A percentile compares a stretch with the other conserved stretches of the same genome.
Conservation (phyloP, 2,888 invertebrate genomes). For the Alsophila aescularia region DNA sequence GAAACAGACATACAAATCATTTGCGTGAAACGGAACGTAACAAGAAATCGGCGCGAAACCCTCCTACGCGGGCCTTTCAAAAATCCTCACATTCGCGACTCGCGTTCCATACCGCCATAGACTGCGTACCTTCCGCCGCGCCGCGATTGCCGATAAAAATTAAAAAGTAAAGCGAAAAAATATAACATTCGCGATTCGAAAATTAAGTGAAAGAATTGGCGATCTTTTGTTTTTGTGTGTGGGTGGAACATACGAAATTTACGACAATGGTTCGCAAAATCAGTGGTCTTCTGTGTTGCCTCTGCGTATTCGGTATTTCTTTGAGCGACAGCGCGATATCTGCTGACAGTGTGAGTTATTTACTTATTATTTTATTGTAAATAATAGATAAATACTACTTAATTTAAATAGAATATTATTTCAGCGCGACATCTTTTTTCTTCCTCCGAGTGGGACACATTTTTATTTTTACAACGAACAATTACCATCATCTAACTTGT, state of each 20-base stretch:
- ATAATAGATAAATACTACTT: too few species aligned
- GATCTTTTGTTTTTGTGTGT: constrained; percentile 28
- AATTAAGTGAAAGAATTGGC: constrained; percentile 30
- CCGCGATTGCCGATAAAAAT: constrained; percentile 39
- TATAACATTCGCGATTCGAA: constrained; percentile 30
- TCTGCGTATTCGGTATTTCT: constrained; percentile 75
- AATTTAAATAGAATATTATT: too few species aligned
- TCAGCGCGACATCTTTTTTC: too few species aligned
- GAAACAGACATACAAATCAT: not conserved
- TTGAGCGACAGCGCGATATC: constrained; percentile 77
- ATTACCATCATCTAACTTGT: not conserved
- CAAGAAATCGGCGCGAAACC: constrained; percentile 76
- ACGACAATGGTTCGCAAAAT: constrained; percentile 76
- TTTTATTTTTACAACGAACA: not conserved
- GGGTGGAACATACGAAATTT: constrained; percentile 3
- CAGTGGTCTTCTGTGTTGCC: constrained; percentile 72
- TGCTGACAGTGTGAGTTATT: constrained; percentile 73
- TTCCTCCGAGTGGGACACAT: not conserved
- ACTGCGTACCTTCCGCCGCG: constrained; percentile 75
- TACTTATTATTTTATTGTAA: too few species aligned
- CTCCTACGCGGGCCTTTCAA: constrained; percentile 84
- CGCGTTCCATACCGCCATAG: constrained; percentile 65
- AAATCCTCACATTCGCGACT: constrained; percentile 71
- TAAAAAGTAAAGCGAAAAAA: constrained; percentile 35
- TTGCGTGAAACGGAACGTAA: constrained; percentile 67